phyloP scores from a whole-genome alignment of 2,113 vertebrate genomes.

The Campylomormyrus numenius region DNA sequence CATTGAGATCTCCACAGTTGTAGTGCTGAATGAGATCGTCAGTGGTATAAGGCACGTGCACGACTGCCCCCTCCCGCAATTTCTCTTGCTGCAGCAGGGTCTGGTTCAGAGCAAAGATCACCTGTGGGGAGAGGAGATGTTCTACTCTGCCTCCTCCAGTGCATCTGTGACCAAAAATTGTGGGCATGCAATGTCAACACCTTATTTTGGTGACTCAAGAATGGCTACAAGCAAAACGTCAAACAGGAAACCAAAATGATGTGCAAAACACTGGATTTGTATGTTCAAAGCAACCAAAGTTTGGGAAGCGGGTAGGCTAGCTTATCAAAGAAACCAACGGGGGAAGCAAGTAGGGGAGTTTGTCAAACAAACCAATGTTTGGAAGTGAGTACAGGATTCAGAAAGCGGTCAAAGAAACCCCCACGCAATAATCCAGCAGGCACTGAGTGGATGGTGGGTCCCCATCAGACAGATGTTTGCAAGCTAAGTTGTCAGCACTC shows the following conservation, averaged over 20 bases:
- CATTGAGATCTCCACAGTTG: conserved; percentile 82
- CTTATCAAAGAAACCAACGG: neutral
- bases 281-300: neutral
- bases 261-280: neutral
- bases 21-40: conserved; percentile 84
- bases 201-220: neutral
- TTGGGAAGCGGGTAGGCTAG: neutral
- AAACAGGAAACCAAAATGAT: neutral
- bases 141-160: neutral
- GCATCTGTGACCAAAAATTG: neutral
- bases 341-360: neutral
- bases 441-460: neutral
- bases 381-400: neutral
- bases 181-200: neutral
- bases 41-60: conserved; percentile 70
- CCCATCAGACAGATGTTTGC: neutral
- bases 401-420: neutral
- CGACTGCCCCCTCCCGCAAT: conserved; percentile 62
- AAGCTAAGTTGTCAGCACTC: neutral
- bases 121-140: conserved; percentile 41
- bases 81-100: conserved; percentile 79
- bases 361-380: neutral
- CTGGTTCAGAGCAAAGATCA: conserved; percentile 85
- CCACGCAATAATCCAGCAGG: neutral
- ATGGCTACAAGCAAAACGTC: neutral